phyloP scores from a whole-genome alignment of 2,797 vertebrate species.

The Kryptopterus vitreolus region DNA sequence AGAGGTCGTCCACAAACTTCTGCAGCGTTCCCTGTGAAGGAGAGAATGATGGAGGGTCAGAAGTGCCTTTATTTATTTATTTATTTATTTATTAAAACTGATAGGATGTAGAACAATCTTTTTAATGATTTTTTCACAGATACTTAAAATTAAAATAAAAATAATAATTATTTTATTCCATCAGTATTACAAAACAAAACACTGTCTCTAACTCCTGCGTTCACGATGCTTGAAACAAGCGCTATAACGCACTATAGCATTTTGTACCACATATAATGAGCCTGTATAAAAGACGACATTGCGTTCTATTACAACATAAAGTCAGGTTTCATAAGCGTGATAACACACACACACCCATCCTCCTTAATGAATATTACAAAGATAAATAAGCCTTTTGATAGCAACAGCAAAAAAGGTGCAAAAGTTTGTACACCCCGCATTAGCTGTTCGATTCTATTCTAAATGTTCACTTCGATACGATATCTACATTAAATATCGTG shows the following conservation, averaged over 20 bases:
- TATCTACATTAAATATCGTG: too few species aligned
- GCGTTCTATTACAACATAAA: neutral
- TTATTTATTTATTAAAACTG: neutral
- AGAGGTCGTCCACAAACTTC: conserved; percentile 97
- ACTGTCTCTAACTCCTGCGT: neutral
- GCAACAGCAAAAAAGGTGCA: too few species aligned
- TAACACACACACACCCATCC: neutral
- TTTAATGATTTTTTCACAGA: neutral
- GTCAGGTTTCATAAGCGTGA: neutral
- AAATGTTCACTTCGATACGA: too few species aligned
- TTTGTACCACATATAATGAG: neutral
- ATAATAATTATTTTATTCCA: neutral
- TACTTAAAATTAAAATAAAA: neutral
- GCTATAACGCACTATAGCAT: neutral
- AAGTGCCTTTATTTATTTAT: neutral
- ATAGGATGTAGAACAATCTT: neutral
- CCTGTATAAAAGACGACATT: neutral
- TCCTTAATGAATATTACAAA: neutral
- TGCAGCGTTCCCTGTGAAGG: conserved; percentile 88
- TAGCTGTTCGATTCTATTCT: too few species aligned
- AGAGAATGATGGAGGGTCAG: neutral
- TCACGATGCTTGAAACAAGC: neutral
- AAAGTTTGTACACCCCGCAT: too few species aligned
- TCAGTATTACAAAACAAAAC: neutral
- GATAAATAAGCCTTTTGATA: too few species aligned